Conservation (phyloP, 37 sponge, comb jelly and placozoan species). For the Chondrosia reniformis region DNA sequence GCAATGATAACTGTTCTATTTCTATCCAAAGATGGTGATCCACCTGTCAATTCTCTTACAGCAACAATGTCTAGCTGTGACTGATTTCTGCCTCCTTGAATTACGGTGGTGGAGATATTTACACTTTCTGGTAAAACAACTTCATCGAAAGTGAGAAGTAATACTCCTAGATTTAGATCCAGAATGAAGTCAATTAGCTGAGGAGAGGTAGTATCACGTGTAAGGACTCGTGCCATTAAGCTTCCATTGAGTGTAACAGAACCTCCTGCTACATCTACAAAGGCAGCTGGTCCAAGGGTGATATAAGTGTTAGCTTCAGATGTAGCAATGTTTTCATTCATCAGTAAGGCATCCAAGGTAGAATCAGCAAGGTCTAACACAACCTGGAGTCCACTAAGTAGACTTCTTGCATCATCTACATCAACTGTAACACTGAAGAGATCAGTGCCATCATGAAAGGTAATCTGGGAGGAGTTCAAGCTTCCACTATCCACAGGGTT, state of each 20-base stretch:
- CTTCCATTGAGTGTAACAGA: conserved; percentile 51
- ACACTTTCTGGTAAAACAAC: conserved; percentile 2
- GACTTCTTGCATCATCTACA: background rate
- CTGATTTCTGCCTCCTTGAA: conserved; percentile 20
- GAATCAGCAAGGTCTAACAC: conserved; percentile 17
- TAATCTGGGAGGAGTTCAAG: conserved; percentile 22
- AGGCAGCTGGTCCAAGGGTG: background rate
- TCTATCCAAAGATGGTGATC: background rate
- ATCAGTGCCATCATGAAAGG: conserved; percentile 57
- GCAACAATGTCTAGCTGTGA: background rate
- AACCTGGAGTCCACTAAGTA: background rate
- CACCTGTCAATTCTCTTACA: background rate
- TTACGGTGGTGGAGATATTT: conserved; percentile 6
- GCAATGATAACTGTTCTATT: conserved; percentile 33
- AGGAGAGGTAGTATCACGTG: background rate
- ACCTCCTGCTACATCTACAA: conserved; percentile 6
- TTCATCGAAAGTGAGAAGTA: conserved; percentile 21
- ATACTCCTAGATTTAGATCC: conserved; percentile 13
- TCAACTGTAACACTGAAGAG: background rate
- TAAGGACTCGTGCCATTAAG: conserved; percentile 6
- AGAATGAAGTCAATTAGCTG: background rate
- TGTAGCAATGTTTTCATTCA: conserved; percentile 46
- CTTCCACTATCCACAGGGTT: conserved; percentile 25
- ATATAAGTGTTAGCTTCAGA: conserved; percentile 53
- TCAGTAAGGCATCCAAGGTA: conserved; percentile 62